A percentile compares a stretch with the other conserved stretches of the same genome.
Evolutionary conservation across 2,113 vertebrate genomes (phyloP).

Genomic region (Oenanthe melanoleuca): DNA sequence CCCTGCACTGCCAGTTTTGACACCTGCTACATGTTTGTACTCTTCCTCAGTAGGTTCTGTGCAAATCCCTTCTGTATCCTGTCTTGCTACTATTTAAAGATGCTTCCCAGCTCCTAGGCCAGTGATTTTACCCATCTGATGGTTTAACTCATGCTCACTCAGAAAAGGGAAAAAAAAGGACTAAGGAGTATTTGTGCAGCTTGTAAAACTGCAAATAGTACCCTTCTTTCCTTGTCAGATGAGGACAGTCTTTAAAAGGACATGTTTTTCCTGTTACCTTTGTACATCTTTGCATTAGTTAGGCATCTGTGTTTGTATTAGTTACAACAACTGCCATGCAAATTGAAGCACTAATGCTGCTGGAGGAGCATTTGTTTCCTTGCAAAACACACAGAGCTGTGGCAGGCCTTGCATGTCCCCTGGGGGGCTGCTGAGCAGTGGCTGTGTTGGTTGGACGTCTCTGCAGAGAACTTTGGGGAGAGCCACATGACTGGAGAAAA

Average conservation of each 20-base stretch:
- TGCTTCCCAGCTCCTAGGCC: background rate
- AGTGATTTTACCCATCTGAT: background rate
- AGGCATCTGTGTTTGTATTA: background rate
- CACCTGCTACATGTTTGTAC: background rate
- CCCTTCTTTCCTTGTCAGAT: background rate
- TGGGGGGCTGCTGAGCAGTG: background rate
- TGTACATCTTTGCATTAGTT: background rate
- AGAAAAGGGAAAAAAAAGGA: background rate
- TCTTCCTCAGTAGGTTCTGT: background rate
- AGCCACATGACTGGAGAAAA: fast-evolving
- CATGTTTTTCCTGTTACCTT: background rate
- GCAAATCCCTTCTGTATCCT: background rate
- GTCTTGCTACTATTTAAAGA: background rate
- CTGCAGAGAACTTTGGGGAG: background rate
- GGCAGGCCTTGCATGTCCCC: background rate
- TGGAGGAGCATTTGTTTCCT: background rate
- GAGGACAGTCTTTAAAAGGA: background rate
- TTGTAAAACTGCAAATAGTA: background rate
- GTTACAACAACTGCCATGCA: background rate
- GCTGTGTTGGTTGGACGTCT: fast-evolving
- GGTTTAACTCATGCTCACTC: background rate
- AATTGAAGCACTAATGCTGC: background rate
- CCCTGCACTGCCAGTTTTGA: background rate
- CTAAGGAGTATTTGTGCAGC: background rate
- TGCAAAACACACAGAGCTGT: background rate